Base-by-base conservation (phyloP, 2,888 invertebrate genomes). In the Microchrysa polita region DNA sequence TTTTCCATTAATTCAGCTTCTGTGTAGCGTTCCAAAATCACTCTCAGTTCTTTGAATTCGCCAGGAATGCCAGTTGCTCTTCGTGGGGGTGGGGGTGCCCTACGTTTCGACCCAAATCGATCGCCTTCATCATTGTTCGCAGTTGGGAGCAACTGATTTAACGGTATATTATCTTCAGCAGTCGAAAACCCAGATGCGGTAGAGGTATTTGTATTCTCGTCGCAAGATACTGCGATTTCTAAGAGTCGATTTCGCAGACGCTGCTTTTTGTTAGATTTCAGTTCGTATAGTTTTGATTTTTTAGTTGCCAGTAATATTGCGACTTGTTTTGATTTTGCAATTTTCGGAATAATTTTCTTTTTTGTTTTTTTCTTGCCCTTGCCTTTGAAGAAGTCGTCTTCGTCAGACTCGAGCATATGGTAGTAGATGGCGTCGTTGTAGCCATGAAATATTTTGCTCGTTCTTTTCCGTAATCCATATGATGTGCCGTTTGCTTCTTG, bases 201-300 rank as follows among this genome's bases (percentile, higher is more conserved):
- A 1, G 69, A 69, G 4, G 34, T 22, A 42, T 55, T 69, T 9
- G 69, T 69, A 18, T 69, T 69, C 23, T 69, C 69, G 40, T 69
- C 69, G 23, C 14, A 55, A 9, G 55, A 69, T 7, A 44, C 10
- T 5, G 55, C 34, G n/a, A 48, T 18, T 9, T 69, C 57, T 1
- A 42, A 4, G 10, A 40, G 18, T 18, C 69, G 55, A 69, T 14
- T 69, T 1, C 18, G 18, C 18, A 18, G 16, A 16, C 23, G n/a
- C 14, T 18, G 22, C 16, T 55, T 55, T 55, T 2, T 9, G 2
- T 55, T 55, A 16, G 22, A 16, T 16, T 18, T n/a, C 16, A n/a
- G 10, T 10, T 9, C 18, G 10, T 59, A 5, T 23, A 22, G 1
- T 23, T 14, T 23, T 27, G 59, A 2, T 40, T 61, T 61, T 61